A percentile compares a stretch with the other conserved stretches of the same genome.
Conservation (phyloP, 2,113 vertebrate species). For the Hystrix brachyura region DNA sequence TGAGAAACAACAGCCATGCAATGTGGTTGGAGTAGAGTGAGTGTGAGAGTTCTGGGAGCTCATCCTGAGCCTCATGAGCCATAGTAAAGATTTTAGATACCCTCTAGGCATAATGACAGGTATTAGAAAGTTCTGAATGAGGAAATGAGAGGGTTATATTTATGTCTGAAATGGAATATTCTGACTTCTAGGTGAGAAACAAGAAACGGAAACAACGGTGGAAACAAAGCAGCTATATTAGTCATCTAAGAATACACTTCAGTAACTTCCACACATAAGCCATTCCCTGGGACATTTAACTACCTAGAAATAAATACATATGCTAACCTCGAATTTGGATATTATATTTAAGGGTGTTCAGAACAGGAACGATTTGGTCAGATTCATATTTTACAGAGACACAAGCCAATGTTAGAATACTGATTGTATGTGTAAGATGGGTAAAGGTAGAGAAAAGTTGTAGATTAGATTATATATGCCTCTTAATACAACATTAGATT, state of each 20-base stretch:
- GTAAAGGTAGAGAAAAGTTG: neutral
- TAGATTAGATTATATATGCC: neutral
- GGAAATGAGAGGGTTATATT: neutral
- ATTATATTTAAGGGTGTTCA: neutral
- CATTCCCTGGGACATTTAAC: neutral
- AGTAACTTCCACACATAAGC: neutral
- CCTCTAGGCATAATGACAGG: neutral
- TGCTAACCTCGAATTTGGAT: neutral
- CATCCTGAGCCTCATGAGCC: neutral
- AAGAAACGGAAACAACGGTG: neutral
- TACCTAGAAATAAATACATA: neutral
- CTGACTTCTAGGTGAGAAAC: neutral
- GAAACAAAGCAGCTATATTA: neutral
- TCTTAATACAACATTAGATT: neutral
- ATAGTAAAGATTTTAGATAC: neutral
- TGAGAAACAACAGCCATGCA: neutral
- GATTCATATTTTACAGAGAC: neutral
- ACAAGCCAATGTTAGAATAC: neutral
- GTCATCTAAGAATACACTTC: neutral
- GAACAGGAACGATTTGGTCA: neutral
- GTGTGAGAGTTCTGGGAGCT: neutral
- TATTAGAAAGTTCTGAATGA: neutral
- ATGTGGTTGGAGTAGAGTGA: neutral
- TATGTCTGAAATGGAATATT: conserved; percentile 9
- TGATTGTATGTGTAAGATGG: neutral